phyloP scores from a whole-genome alignment of 2,888 invertebrate species.

The Lepidochitona cinerea region DNA sequence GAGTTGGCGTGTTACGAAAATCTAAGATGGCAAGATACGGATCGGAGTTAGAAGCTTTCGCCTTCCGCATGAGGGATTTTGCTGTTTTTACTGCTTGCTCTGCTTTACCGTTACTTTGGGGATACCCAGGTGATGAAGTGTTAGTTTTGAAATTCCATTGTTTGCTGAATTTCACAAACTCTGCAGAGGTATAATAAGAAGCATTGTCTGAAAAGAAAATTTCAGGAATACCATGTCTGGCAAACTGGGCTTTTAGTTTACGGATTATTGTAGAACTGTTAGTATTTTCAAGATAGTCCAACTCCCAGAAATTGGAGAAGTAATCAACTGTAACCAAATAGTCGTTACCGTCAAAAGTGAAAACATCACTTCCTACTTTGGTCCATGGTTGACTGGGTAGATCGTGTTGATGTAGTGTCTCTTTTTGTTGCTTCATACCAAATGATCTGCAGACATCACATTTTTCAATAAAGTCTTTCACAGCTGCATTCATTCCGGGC shows the following conservation, averaged over 20 bases:
- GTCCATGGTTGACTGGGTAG: slow-evolving; percentile 24
- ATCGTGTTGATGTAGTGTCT: slow-evolving; percentile 21
- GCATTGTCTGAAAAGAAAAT: slow-evolving; percentile 25
- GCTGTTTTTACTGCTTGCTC: slow-evolving; percentile 30
- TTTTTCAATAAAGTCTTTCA: slow-evolving; percentile 16
- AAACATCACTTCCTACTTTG: slow-evolving; percentile 19
- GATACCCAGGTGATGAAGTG: slow-evolving; percentile 27
- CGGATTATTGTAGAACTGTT: slow-evolving; percentile 19
- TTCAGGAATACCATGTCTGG: slow-evolving; percentile 30
- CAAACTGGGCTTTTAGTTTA: slow-evolving; percentile 22
- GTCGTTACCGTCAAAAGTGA: slow-evolving; percentile 14
- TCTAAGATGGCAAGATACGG: slow-evolving; percentile 28
- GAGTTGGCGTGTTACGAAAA: slow-evolving; percentile 31
- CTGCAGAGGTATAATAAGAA: no score
- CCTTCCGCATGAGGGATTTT: slow-evolving; percentile 23
- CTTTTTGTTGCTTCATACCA: slow-evolving; percentile 20
- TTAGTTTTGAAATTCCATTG: slow-evolving; percentile 22
- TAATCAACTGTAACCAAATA: slow-evolving; percentile 29
- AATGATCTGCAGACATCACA: slow-evolving; percentile 22
- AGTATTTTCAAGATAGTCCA: slow-evolving; percentile 19
- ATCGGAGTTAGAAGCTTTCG: slow-evolving; percentile 11
- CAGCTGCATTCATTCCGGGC: slow-evolving; percentile 23
- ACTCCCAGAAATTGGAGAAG: slow-evolving; percentile 21
- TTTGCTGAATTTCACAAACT: no score
- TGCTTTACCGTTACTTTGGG: slow-evolving; percentile 23